A percentile compares a stretch with the other conserved stretches of the same genome.
phyloP scores from a whole-genome alignment of 2,888 invertebrate genomes.

The Pseudococcus longispinus region DNA sequence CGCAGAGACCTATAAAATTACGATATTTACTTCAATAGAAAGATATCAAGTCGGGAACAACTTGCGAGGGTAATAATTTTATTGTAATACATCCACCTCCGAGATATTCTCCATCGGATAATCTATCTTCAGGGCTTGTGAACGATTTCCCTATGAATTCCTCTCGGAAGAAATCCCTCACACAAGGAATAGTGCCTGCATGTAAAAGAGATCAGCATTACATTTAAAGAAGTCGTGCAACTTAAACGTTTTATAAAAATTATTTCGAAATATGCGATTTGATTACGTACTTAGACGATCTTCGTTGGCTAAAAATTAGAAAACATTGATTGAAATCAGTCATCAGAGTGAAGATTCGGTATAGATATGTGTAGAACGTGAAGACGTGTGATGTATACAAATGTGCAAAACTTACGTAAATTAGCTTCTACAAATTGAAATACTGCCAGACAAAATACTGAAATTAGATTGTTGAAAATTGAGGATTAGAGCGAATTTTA shows the following conservation, averaged over 20 bases:
- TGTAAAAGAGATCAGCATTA: not conserved
- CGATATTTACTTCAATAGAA: not conserved
- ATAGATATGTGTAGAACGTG: too few species aligned
- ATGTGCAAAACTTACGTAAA: not conserved
- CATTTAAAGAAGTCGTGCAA: too few species aligned
- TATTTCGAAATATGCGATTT: too few species aligned
- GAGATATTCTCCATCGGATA: not conserved
- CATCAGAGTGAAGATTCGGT: not conserved
- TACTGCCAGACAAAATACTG: not conserved
- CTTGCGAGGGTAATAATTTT: not conserved
- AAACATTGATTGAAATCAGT: not conserved
- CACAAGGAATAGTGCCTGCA: not conserved
- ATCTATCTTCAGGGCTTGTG: not conserved
- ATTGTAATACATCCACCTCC: not conserved
- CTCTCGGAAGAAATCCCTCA: not conserved
- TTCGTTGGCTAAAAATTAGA: not conserved
- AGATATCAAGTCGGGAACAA: not conserved
- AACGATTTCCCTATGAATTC: not conserved
- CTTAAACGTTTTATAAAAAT: too few species aligned
- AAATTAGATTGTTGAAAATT: not conserved
- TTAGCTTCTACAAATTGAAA: not conserved
- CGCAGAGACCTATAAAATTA: too few species aligned
- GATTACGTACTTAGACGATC: not conserved
- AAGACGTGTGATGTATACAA: too few species aligned
- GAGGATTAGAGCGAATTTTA: not conserved